These are phyloP conservation scores for Atractosteus spatula DNA, from an alignment of 2,113 vertebrate species.

Conservation along the genomic window DNA sequence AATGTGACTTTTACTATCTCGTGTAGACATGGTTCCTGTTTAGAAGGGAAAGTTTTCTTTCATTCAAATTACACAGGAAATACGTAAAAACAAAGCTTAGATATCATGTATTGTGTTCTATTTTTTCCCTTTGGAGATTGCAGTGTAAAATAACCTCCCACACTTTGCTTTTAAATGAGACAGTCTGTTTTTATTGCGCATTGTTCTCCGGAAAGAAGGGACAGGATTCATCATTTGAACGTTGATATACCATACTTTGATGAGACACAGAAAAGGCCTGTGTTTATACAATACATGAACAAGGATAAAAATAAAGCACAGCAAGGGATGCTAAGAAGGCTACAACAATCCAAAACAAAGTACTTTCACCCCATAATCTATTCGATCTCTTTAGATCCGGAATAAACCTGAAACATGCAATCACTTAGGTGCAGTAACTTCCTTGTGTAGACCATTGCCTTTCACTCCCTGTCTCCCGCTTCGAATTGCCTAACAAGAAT, in stretches of 20 bases:
- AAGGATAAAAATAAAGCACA: background rate
- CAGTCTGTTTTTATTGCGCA: background rate
- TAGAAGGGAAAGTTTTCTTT: slow-evolving; percentile 25
- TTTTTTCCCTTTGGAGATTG: slow-evolving; percentile 15
- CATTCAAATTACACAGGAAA: slow-evolving; percentile 23
- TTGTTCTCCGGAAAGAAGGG: background rate
- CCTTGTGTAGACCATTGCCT: too few species aligned
- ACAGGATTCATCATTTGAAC: background rate
- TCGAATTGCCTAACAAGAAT: too few species aligned
- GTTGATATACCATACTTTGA: background rate
- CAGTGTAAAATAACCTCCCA: slow-evolving; percentile 31
- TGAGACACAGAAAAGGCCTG: background rate
- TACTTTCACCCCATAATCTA: too few species aligned
- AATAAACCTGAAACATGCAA: too few species aligned
- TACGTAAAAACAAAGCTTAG: slow-evolving; percentile 15
- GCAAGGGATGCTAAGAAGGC: background rate
- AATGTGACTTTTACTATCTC: slow-evolving; percentile 19
- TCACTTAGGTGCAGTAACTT: too few species aligned
- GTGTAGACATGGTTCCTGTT: slow-evolving; percentile 36
- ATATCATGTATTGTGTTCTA: slow-evolving; percentile 23
- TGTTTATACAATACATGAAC: background rate
- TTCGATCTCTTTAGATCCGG: too few species aligned
- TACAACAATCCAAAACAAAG: background rate
- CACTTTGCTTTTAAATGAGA: slow-evolving; percentile 15
- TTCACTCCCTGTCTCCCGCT: too few species aligned